Conservation (phyloP, 2,888 invertebrate genomes). For the Sesamia inferens region DNA sequence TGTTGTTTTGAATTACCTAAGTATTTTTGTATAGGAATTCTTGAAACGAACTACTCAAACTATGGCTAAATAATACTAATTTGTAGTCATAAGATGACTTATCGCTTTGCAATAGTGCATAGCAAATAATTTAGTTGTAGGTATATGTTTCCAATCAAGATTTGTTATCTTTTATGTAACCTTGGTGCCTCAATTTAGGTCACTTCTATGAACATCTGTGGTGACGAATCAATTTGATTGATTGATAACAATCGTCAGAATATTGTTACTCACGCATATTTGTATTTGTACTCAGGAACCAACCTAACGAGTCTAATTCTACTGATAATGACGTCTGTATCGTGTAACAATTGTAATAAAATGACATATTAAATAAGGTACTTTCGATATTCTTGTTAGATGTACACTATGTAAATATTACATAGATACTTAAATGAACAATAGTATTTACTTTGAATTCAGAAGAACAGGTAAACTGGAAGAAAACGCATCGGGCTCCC, state of each 20-base stretch:
- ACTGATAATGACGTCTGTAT: neutral
- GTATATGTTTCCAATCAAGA: neutral
- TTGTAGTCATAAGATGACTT: neutral
- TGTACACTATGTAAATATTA: neutral
- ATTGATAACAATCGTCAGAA: constrained; percentile 19
- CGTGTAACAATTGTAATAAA: neutral
- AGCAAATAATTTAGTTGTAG: neutral
- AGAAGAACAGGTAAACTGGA: too few species aligned
- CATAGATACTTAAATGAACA: neutral
- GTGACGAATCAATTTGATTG: constrained; percentile 7
- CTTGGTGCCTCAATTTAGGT: neutral
- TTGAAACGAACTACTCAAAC: neutral
- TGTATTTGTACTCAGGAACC: neutral
- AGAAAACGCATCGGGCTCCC: too few species aligned
- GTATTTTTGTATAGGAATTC: neutral
- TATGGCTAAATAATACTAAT: neutral
- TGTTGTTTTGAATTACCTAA: too few species aligned
- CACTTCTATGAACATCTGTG: constrained; percentile 2
- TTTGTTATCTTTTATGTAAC: neutral
- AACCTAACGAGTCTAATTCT: constrained; percentile 3
- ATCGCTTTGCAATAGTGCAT: too few species aligned
- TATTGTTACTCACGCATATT: constrained; percentile 6
- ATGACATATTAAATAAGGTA: neutral
- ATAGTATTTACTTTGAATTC: neutral
- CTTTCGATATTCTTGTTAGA: neutral